Evolutionary conservation across 2,113 vertebrate species (phyloP).

Genomic region (Ammodytes marinus): DNA sequence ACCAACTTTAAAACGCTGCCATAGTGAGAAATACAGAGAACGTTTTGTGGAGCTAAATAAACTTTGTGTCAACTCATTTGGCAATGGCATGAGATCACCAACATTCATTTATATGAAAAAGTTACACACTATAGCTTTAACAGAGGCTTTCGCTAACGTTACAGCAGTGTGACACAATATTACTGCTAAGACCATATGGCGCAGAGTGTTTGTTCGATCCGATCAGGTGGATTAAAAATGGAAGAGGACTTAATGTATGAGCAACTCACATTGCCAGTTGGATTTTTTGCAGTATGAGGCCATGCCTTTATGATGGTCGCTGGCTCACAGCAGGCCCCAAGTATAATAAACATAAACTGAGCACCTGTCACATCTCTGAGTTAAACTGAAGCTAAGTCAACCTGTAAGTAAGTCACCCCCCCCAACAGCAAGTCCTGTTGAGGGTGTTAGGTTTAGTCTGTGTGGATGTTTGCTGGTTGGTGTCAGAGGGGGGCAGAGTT

Average conservation of each 20-base stretch:
- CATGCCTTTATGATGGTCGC: background rate
- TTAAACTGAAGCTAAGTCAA: background rate
- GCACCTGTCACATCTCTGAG: background rate
- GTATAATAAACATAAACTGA: background rate
- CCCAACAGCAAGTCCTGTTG: background rate
- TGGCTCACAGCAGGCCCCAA: background rate
- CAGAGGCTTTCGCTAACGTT: constrained; percentile 23
- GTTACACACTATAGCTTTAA: background rate
- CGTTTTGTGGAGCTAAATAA: too few relatives aligned
- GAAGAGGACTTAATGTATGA: background rate
- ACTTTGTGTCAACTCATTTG: too few relatives aligned
- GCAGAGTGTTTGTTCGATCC: background rate
- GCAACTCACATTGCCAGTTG: constrained; percentile 12
- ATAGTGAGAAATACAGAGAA: too few relatives aligned
- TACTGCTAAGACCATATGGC: background rate
- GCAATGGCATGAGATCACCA: too few relatives aligned
- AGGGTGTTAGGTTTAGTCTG: constrained; percentile 16
- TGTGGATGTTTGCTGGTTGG: constrained; percentile 2
- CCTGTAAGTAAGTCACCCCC: background rate
- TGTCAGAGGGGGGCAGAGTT: constrained; percentile 51
- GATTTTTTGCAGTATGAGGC: background rate
- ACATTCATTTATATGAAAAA: too few relatives aligned
- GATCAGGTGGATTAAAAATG: constrained; percentile 5
- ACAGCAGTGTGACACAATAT: constrained; percentile 8
- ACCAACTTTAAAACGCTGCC: too few relatives aligned